Conservation (phyloP, 2,113 vertebrate genomes). For the Phylloscopus whistleri region DNA sequence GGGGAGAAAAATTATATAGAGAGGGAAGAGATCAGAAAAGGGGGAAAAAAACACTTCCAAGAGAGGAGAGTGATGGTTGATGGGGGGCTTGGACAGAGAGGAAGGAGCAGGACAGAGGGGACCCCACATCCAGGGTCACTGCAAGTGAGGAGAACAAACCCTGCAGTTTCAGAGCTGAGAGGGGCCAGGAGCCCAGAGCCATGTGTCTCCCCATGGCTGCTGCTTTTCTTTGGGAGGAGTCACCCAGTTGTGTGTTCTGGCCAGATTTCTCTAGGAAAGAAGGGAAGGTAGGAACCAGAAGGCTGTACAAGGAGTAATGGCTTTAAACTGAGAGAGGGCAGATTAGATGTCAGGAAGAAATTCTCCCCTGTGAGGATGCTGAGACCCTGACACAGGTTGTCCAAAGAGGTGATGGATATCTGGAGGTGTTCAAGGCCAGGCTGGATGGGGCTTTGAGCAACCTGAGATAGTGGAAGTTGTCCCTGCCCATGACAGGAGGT, state of each 20-base stretch:
- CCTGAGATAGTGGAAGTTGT: background rate
- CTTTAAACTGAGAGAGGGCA: background rate
- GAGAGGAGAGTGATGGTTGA: no score
- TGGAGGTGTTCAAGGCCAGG: background rate
- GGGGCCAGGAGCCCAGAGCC: background rate
- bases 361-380: background rate
- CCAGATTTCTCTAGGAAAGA: background rate
- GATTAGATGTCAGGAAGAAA: background rate
- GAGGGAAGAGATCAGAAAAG: background rate
- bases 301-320: background rate
- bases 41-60: fast-evolving
- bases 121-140: background rate
- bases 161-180: background rate
- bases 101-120: background rate
- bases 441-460: background rate
- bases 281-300: background rate
- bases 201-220: background rate
- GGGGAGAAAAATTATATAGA: background rate
- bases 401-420: background rate
- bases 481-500: background rate
- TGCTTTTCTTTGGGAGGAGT: background rate
- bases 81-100: background rate
- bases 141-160: background rate
- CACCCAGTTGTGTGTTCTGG: background rate
- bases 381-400: background rate